These are phyloP conservation scores for Eilema sororculum DNA, from an alignment of 2,888 invertebrate genomes.

Conservation along the genomic window DNA sequence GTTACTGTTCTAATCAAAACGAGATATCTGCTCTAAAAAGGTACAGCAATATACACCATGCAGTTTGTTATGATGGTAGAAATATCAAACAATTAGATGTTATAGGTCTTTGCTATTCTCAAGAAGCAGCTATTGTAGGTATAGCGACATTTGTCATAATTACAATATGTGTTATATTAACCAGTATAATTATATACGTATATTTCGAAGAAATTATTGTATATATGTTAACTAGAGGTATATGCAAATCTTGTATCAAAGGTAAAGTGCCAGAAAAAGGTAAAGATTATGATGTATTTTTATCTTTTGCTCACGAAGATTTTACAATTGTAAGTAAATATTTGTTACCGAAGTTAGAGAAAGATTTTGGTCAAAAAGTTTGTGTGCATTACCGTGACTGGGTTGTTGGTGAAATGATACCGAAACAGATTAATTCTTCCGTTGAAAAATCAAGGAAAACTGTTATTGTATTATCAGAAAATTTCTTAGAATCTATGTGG, in stretches of 20 bases:
- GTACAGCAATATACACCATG: conserved; percentile 38
- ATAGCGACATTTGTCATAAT: conserved; percentile 34
- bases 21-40: conserved; percentile 13
- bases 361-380: conserved; percentile 69
- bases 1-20: conserved; percentile 28
- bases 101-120: conserved; percentile 48
- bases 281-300: conserved; percentile 91
- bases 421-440: conserved; percentile 90
- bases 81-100: conserved; percentile 24
- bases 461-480: conserved; percentile 50
- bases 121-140: conserved; percentile 30
- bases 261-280: conserved; percentile 48
- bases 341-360: conserved; percentile 90
- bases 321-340: conserved; percentile 89
- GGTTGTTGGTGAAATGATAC: conserved; percentile 91
- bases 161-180: conserved; percentile 8
- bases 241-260: conserved; percentile 32
- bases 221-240: conserved; percentile 39
- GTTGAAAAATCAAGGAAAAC: conserved; percentile 88
- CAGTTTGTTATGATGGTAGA: conserved; percentile 38
- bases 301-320: conserved; percentile 93
- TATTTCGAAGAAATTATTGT: conserved; percentile 48
- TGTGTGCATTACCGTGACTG: conserved; percentile 93
- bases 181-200: conserved; percentile 29
- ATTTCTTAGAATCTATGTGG: conserved; percentile 78